Conservation (phyloP, 2,797 vertebrate species). For the Sebastes diploproa region DNA sequence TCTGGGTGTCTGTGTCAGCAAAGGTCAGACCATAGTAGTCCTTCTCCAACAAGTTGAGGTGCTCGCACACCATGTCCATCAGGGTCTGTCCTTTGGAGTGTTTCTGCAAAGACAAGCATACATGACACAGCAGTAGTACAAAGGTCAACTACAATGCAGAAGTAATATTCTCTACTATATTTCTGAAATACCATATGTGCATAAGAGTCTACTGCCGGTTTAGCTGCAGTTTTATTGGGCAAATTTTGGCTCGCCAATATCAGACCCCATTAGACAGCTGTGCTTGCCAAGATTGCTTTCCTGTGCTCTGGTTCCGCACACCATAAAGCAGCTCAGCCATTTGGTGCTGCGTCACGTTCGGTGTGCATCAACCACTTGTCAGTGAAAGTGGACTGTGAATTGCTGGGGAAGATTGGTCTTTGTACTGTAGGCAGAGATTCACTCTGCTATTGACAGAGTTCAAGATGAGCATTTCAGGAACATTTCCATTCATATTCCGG, state of each 20-base stretch:
- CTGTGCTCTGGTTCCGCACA: neutral
- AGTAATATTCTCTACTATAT: neutral
- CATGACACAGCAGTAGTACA: slow-evolving; percentile 6
- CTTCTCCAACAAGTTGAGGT: slow-evolving; percentile 97
- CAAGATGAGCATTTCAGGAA: slow-evolving; percentile 1
- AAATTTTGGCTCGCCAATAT: neutral
- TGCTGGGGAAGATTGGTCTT: slow-evolving; percentile 18
- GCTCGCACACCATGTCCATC: slow-evolving; percentile 92
- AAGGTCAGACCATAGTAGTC: slow-evolving; percentile 96
- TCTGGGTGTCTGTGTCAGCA: slow-evolving; percentile 94
- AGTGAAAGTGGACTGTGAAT: slow-evolving; percentile 25
- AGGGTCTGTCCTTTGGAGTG: slow-evolving; percentile 93
- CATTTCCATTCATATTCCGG: neutral
- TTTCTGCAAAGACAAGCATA: slow-evolving; percentile 84
- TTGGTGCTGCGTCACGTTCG: slow-evolving; percentile 16
- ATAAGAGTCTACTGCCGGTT: neutral
- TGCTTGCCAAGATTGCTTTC: slow-evolving; percentile 18
- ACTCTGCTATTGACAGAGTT: neutral
- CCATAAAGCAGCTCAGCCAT: slow-evolving; percentile 18
- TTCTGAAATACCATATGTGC: neutral
- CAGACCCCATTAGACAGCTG: slow-evolving; percentile 31
- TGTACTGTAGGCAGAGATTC: neutral
- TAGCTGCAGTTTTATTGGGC: neutral
- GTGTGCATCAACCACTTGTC: slow-evolving; percentile 36
- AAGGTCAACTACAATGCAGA: neutral